These are phyloP conservation scores for Brachyhypopomus occidentalis DNA, from an alignment of 2,113 vertebrate species.

Conservation along the genomic window DNA sequence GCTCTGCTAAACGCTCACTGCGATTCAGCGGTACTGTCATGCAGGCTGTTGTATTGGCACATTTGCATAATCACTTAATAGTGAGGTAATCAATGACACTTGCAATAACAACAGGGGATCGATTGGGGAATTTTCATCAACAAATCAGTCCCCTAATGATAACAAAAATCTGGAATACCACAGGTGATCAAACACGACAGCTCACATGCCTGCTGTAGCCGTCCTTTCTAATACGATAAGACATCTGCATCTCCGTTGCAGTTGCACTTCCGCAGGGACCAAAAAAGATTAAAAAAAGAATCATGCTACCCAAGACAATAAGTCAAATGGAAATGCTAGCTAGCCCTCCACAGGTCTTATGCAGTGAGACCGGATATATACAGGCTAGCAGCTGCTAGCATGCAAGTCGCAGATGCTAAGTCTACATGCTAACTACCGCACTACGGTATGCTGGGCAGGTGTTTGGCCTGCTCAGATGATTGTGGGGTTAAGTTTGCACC, in stretches of 20 bases:
- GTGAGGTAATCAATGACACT: constrained; percentile 63
- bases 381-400: background rate
- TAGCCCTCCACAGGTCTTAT: background rate
- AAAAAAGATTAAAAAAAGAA: background rate
- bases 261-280: background rate
- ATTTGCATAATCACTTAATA: constrained; percentile 64
- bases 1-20: constrained; percentile 32
- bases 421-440: constrained; percentile 51
- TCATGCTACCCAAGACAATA: background rate
- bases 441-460: constrained; percentile 44
- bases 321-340: background rate
- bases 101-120: constrained; percentile 63
- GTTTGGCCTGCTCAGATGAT: background rate
- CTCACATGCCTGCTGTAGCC: background rate
- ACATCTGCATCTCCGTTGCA: background rate
- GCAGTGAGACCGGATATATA: background rate
- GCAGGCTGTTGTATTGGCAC: constrained; percentile 60
- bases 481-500: too few species aligned
- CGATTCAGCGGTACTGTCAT: constrained; percentile 55
- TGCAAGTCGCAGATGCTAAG: constrained; percentile 52
- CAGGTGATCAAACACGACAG: background rate
- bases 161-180: background rate
- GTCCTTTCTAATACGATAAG: background rate
- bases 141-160: constrained; percentile 21
- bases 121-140: constrained; percentile 49